phyloP scores from a whole-genome alignment of 2,113 vertebrate species.

The Mesitornis unicolor region DNA sequence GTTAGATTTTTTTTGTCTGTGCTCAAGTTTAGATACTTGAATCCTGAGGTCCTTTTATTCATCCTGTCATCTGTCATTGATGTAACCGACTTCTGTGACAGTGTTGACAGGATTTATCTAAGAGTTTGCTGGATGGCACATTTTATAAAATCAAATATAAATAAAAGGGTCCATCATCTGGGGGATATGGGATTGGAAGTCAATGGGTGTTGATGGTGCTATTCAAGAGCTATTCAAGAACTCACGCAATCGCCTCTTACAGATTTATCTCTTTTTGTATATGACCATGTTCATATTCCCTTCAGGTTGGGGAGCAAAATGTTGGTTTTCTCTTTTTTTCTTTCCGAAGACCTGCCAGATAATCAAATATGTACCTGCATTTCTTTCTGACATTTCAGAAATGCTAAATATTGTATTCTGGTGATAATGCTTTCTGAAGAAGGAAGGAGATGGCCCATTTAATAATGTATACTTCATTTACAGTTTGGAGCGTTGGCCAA shows the following conservation, averaged over 20 bases:
- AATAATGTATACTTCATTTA: slow-evolving; percentile 73
- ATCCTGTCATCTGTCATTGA: slow-evolving; percentile 24
- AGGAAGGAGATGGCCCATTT: slow-evolving; percentile 54
- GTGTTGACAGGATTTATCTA: slow-evolving; percentile 38
- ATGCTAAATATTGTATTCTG: slow-evolving; percentile 50
- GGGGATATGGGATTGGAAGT: background rate
- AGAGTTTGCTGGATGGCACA: background rate
- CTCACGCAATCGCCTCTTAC: background rate
- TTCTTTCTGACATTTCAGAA: slow-evolving; percentile 62
- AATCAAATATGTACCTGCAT: slow-evolving; percentile 46
- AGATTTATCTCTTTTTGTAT: slow-evolving; percentile 41
- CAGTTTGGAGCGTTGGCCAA: slow-evolving; percentile 48
- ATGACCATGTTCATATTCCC: slow-evolving; percentile 10
- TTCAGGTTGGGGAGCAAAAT: slow-evolving; percentile 18
- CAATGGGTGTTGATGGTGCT: background rate
- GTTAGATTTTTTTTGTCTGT: background rate
- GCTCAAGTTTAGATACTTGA: background rate
- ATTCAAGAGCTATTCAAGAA: slow-evolving; percentile 26
- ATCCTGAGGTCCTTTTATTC: slow-evolving; percentile 18
- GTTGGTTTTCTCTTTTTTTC: background rate
- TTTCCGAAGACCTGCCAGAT: background rate
- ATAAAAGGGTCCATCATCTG: slow-evolving; percentile 15
- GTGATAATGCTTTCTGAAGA: slow-evolving; percentile 41
- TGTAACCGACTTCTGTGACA: slow-evolving; percentile 12
- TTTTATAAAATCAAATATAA: slow-evolving; percentile 41